Percentiles rank a stretch among this genome's conserved stretches.
Evolutionary conservation across 2,888 invertebrate genomes (phyloP).

Genomic region (Pherbina coryleti): DNA sequence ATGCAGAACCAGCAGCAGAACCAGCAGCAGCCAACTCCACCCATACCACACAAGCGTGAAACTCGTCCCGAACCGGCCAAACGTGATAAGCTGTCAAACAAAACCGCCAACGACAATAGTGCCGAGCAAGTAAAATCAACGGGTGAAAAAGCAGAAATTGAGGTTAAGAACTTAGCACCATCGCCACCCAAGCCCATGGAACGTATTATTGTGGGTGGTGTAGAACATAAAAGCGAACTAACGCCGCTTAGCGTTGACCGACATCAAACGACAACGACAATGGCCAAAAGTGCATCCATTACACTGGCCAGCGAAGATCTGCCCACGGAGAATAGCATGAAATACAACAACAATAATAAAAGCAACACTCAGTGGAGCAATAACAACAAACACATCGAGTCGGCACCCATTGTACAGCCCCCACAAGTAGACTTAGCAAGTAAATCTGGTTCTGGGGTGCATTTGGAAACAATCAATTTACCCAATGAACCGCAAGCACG

Average conservation of each 20-base stretch:
- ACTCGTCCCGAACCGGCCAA: slow-evolving; percentile 45
- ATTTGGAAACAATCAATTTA: slow-evolving; percentile 62
- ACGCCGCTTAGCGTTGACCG: slow-evolving; percentile 31
- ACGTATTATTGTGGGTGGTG: slow-evolving; percentile 67
- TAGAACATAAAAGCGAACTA: slow-evolving; percentile 55
- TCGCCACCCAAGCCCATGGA: slow-evolving; percentile 62
- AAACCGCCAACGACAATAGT: neutral
- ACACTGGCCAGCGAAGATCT: slow-evolving; percentile 59
- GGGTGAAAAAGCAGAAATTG: slow-evolving; percentile 9
- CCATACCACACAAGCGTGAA: slow-evolving; percentile 46
- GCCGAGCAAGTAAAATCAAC: slow-evolving; percentile 9
- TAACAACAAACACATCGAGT: slow-evolving; percentile 12
- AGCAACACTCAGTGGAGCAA: slow-evolving; percentile 23
- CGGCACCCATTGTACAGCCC: slow-evolving; percentile 2
- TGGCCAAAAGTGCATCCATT: slow-evolving; percentile 43
- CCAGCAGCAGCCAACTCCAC: slow-evolving; percentile 34
- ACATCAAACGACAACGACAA: slow-evolving; percentile 21
- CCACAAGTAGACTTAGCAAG: slow-evolving; percentile 48
- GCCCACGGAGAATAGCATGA: slow-evolving; percentile 47
- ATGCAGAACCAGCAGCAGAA: neutral
- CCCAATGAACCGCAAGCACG: slow-evolving; percentile 52
- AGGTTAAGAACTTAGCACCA: slow-evolving; percentile 36
- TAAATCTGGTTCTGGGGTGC: slow-evolving; percentile 50
- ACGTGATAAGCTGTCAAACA: slow-evolving; percentile 40
- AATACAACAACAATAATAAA: slow-evolving; percentile 26